Evolutionary conservation across 2,888 invertebrate species (phyloP), one percentile per base, ranked within the genome.

Genomic region (Pristionchus arcanus): DNA sequence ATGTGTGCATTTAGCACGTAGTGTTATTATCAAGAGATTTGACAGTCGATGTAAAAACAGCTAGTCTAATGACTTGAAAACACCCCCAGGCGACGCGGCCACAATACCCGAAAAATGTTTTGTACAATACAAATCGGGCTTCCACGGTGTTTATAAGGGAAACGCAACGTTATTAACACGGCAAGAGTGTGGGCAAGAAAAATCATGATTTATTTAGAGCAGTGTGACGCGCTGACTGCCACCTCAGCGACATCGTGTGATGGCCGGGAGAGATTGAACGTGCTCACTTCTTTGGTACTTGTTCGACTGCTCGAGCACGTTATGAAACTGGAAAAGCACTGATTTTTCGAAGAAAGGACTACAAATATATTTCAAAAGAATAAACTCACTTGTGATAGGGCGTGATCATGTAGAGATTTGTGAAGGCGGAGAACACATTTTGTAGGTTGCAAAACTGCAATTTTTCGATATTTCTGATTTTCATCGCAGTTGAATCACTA

Each of bases 371-470:
- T 16, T 7, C 4, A 66, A 66, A n/a, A 66, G 3, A n/a, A 11
- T 63, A 21, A 21, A 25, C 71, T 28, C 34, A 74, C 74, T 25
- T 74, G 37, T 37, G 74, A 37, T 74, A 74, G 9, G 74, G 74
- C 74, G 74, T 74, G 74, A 74, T 74, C 34, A 74, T 37, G 37
- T 74, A 74, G 37, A 74, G 37, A 37, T 74, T 74, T 2, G 31
- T 42, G 37, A 74, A 37, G 74, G 74, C 74, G 25, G 74, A 74
- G 34, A 74, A 42, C 21, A 74, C 37, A 21, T 74, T 74, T 37
- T 74, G 74, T 1, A 74, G 34, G 74, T 74, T 74, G 37, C 74
- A 74, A 11, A 74, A 34, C 74, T 74, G 74, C 16, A 34, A 71
- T 55, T 55, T 19, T 55, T 16, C 42, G 42, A 5, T 42, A n/a